Evolutionary conservation across 2,797 vertebrate species (phyloP).

Genomic region (Pteropus rufus): DNA sequence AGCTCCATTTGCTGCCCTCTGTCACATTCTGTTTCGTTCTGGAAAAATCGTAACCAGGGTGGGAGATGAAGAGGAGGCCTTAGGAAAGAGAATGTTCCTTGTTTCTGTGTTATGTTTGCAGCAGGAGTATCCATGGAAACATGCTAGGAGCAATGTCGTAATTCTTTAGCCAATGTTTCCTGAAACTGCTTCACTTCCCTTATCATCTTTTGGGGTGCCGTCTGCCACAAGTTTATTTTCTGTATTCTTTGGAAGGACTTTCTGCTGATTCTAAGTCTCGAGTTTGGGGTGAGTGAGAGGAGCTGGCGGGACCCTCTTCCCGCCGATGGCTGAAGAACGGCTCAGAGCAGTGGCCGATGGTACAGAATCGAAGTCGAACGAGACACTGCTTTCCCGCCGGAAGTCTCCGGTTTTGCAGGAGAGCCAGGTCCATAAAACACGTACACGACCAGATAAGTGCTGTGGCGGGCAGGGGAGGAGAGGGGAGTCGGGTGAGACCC

Average conservation of each 20-base stretch:
- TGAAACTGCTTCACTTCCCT: not conserved
- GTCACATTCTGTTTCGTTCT: too few relatives aligned
- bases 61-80: not conserved
- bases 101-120: not conserved
- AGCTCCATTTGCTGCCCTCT: not conserved
- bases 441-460: too few relatives aligned
- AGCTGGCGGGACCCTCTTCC: not conserved
- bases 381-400: not conserved
- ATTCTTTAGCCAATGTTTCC: not conserved
- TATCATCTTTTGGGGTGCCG: not conserved
- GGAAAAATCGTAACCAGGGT: not conserved
- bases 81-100: not conserved
- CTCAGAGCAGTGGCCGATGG: rapidly evolving
- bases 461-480: too few relatives aligned
- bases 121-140: not conserved
- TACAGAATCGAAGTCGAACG: not conserved
- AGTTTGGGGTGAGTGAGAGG: not conserved
- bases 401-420: not conserved
- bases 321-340: not conserved
- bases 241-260: not conserved
- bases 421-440: not conserved
- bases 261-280: not conserved
- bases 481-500: not conserved
- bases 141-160: rapidly evolving
- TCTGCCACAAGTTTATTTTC: not conserved